Base-by-base conservation (phyloP, 1,140 invertebrate species). In the Danaus plexippus region DNA sequence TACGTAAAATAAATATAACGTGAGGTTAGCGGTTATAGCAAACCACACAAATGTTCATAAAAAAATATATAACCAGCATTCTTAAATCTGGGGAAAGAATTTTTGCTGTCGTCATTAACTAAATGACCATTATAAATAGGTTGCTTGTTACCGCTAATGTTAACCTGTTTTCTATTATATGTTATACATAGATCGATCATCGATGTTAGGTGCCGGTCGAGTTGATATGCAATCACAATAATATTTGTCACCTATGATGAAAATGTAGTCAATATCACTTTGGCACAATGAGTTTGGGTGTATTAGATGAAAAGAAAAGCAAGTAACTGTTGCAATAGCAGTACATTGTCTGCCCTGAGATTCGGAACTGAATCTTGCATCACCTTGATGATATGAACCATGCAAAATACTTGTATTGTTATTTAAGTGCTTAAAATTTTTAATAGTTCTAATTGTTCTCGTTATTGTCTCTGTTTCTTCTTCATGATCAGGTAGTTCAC, bases 31-130 rank as follows among this genome's bases (percentile, higher is more conserved):
- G n/a, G n/a, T n/a, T n/a, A n/a, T n/a, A n/a, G n/a, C n/a, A n/a
- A n/a, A n/a, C n/a, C n/a, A n/a, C n/a, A n/a, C n/a, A n/a, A n/a
- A n/a, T n/a, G n/a, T n/a, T n/a, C n/a, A n/a, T n/a, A n/a, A n/a
- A 52, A 69, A 10, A 69, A 67, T 18, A 64, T n/a, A n/a, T n/a
- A n/a, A 59, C 66, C 32, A 9, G 54, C 59, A 62, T 62, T 69
- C 51, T 64, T 63, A 56, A 12, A 64, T 69, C 43, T 59, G 67
- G 49, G n/a, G n/a, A 62, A 64, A 2, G 52, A 58, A 43, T 57
- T 47, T 7, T 11, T n/a, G 52, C 11, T 60, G 11, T 61, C 12
- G 42, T 61, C 47, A 40, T 47, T 59, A 9, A 52, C 64, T 57
- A 64, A 43, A 18, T 69, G 64, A 57, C 61, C 61, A 53, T 63